Evolutionary conservation across 2,113 vertebrate genomes (phyloP), one percentile per base, ranked within the genome.

Genomic region (Oplegnathus fasciatus): DNA sequence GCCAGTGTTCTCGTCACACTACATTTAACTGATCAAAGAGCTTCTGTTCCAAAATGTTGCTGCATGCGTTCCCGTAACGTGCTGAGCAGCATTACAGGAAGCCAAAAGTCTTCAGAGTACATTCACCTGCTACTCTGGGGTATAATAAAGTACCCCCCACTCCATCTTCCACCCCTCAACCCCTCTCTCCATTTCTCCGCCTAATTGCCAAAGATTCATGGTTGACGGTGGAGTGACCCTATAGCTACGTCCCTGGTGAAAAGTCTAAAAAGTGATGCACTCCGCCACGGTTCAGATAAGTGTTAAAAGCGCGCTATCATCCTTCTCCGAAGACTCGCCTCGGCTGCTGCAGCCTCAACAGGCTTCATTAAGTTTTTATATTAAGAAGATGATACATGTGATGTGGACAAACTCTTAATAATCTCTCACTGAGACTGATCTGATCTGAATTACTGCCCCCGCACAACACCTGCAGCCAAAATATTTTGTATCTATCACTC

Each of bases 291-390:
- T 72, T 88, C 73, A 72, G 72, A 54, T 78, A 75, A 83, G 75
- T 78, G 74, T 82, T 78, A 76, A 78, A 74, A 84, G 70, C 11
- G 14, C 8, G 72, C 46, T 66, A 66, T 90, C 65, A 55, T 90
- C 74, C 68, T 75, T 84, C 75, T 85, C 58, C 52, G 78, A 75
- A 85, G 78, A 46, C 42, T 75, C 17, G 44, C 46, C 76, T 82
- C 10, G 1, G 81, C 81, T 75, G 30, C 84, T 75, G 83, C 62
- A n/a, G 84, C 82, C 75, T 87, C 80, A 86, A 84, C 87, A 85
- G 80, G 48, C 80, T 75, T 88, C 82, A 91, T 92, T 89, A 92
- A 79, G 82, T 69, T 92, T 88, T 88, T 80, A 87, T 82, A 81
- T 84, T 75, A 70, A 79, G 77, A 66, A 80, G 89, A 80, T 88